Evolutionary conservation across 2,888 invertebrate genomes (phyloP), one percentile per base, ranked within the genome.

Genomic region (Drosophila phalerata): DNA sequence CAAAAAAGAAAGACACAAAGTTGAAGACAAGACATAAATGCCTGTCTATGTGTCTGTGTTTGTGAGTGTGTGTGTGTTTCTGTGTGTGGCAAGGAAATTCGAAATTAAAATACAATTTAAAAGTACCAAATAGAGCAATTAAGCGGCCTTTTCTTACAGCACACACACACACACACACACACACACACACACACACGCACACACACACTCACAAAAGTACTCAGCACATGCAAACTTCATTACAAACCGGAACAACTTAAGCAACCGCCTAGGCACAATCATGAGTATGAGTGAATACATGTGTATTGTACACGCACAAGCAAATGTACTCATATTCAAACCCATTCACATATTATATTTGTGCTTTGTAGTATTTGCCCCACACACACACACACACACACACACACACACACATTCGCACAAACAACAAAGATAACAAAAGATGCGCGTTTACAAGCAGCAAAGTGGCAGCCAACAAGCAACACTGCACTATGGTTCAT

Each of bases 71-170:
- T 38, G 5, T 58, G 30, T 47, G 49, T 55, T 6, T 40, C 17
- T 53, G 15, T 40, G 19, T 48, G 48, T 43, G 25, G 15, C 45
- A 43, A 51, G 60, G 63, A 78, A 85, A 75, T 68, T 68, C 63
- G 63, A 85, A 89, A 89, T 90, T 90, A 85, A 90, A 89, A 86
- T 77, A 86, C 90, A 89, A 88, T 90, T 90, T 85, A 79, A 89
- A 79, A 81, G 90, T 80, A 81, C 72, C 75, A 81, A 89, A 88
- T 83, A 81, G 88, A 87, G 90, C 87, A 87, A 87, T 87, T 87
- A 88, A 76, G 84, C 79, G 84, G 77, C 65, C 64, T 71, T 66
- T 72, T 68, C 58, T 77, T 61, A 52, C 49, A 65, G 43, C 48
- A 22, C 43, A 66, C 60, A 48, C 34, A 28, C 22, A 40, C 43